These are phyloP conservation scores for Diabrotica virgifera DNA, from an alignment of 1,140 invertebrate genomes.

Conservation along the genomic window DNA sequence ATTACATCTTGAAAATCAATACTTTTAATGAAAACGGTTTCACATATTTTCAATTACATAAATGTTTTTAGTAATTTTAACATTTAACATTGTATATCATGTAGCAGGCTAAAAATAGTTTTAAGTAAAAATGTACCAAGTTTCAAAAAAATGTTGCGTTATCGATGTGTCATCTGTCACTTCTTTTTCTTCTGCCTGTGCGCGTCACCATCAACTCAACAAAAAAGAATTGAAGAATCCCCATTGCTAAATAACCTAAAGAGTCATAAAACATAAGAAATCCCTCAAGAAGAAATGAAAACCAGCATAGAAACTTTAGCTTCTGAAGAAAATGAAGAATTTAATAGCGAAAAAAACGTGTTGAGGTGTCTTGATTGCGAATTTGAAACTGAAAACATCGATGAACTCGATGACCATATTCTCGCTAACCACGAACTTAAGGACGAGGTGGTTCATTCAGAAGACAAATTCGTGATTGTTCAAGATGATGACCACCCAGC, in stretches of 20 bases:
- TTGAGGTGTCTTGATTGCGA: conserved; percentile 26
- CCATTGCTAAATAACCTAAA: not conserved
- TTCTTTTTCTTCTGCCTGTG: not conserved
- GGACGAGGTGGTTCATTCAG: conserved; percentile 14
- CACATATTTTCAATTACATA: too few species aligned
- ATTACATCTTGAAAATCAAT: too few species aligned
- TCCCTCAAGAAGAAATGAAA: not conserved
- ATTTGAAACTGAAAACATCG: conserved; percentile 23
- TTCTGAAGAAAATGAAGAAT: not conserved
- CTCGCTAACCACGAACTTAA: conserved; percentile 13
- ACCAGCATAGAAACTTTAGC: not conserved
- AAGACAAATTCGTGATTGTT: conserved; percentile 10
- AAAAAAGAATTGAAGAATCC: not conserved
- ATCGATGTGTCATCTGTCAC: not conserved
- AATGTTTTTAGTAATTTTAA: too few species aligned
- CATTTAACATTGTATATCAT: too few species aligned
- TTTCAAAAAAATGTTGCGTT: not conserved
- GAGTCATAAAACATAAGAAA: not conserved
- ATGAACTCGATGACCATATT: conserved; percentile 29
- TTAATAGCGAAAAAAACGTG: conserved; percentile 11
- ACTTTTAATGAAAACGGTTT: too few species aligned
- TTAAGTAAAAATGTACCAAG: too few species aligned
- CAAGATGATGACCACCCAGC: not conserved
- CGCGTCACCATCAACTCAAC: not conserved
- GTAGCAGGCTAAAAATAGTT: too few species aligned